Base-by-base conservation (phyloP, 2,113 vertebrate species). In the Syngnathus scovelli region DNA sequence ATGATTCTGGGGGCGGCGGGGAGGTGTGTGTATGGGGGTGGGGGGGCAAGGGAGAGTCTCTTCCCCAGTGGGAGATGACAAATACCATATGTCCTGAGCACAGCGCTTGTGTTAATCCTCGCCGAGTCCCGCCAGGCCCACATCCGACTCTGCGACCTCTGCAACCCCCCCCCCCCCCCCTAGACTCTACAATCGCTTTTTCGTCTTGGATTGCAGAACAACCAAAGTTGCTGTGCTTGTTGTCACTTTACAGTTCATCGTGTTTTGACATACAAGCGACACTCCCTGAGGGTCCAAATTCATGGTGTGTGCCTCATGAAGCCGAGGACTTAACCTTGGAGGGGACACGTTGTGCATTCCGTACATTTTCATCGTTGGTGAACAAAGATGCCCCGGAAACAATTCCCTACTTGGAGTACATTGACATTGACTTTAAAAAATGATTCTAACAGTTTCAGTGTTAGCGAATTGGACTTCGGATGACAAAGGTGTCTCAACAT, bases 41-140 rank as follows among this genome's bases (percentile, higher is more conserved):
- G 37, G 43, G 44, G 58, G 75, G 67, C 68, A 69, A 71, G 78
- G 75, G 81, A 73, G 83, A 78, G 71, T 80, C 77, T 84, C 77
- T 83, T 64, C 83, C 87, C 82, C 88, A 85, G 86, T 89, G 83
- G 85, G 88, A 86, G 85, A 88, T 89, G 88, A 86, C 88, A 89
- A 90, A 90, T 90, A 86, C 90, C 88, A 89, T 87, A 88, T 89
- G 89, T 89, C 85, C 84, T 87, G 83, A 88, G 83, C 84, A 72
- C 87, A 89, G 86, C 84, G 83, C 82, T 89, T 79, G 84, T 87
- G 85, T 87, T 90, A 90, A 90, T 89, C 88, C 86, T 82, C 46
- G 69, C 67, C 70, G 73, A 74, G 86, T 87, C 86, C 79, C 84
- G 72, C 78, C 82, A 86, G 87, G 80, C 81, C 85, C 76, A 85